Base-by-base conservation (phyloP, 2,888 invertebrate species). In the Morpho achilles region DNA sequence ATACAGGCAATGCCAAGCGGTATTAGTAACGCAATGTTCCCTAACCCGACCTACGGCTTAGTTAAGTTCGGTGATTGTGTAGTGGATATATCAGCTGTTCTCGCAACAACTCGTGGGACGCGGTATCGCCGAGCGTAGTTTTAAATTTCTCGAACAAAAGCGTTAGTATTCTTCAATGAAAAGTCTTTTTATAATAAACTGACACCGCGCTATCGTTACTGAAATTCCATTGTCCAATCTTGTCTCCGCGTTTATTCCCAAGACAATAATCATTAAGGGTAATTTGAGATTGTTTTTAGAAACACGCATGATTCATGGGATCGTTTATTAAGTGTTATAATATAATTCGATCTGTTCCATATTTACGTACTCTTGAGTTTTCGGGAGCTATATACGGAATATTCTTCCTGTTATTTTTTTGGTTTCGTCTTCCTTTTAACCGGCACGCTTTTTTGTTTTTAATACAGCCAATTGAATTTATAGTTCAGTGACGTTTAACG, bases 271-370 rank as follows among this genome's bases (percentile, higher is more conserved):
- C 82, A 80, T 80, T 79, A 77, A 78, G 74, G 74, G 88, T 79
- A 83, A 87, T 78, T 72, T 73, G 87, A 88, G 80, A 80, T 76
- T 77, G 81, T 87, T 83, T 87, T 87, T 86, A 85, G 88, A 86
- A 83, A 82, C 80, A 75, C 66, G 69, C 74, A 78, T 87, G 85
- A 88, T 74, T 87, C 86, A 87, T 81, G 81, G 76, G 82, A 81
- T 79, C 77, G 77, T 74, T 74, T 74, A 73, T 74, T 74, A 70
- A 62, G 68, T 66, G 60, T 69, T 42, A 64, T 67, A 65, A 65
- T 53, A 57, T 45, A 50, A 62, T 65, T 62, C 60, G 60, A 67
- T 67, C 60, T 52, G 53, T 61, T 66, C 64, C 65, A 65, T 62
- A 64, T 54, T 60, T 44, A 60, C 46, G 55, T 54, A 52, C 48